phyloP scores from a whole-genome alignment of 2,888 invertebrate genomes.

The Cheilosia vulpina region DNA sequence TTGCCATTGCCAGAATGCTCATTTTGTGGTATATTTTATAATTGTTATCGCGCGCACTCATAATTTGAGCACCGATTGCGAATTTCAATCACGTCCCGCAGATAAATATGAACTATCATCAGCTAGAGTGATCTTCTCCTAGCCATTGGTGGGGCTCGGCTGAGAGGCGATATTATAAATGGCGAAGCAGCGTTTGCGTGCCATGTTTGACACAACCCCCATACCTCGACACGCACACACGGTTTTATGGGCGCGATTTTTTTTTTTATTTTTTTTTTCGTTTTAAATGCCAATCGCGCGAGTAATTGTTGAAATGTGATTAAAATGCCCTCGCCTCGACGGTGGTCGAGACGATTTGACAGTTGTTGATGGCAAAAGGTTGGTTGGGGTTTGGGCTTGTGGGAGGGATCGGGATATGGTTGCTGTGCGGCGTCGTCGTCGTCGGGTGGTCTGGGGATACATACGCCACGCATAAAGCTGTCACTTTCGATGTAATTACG shows the following conservation, averaged over 20 bases:
- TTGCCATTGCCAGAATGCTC: slow-evolving; percentile 39
- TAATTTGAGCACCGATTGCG: slow-evolving; percentile 57
- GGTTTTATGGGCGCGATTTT: slow-evolving; percentile 45
- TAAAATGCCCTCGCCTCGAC: slow-evolving; percentile 67
- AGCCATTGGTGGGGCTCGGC: slow-evolving; percentile 28
- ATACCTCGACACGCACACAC: slow-evolving; percentile 33
- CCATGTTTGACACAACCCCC: slow-evolving; percentile 67
- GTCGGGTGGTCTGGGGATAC: slow-evolving; percentile 57
- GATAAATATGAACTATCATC: slow-evolving; percentile 51
- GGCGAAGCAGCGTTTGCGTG: slow-evolving; percentile 68
- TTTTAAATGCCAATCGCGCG: slow-evolving; percentile 60
- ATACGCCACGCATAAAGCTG: slow-evolving; percentile 66
- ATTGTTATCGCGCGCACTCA: slow-evolving; percentile 72
- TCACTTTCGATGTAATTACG: slow-evolving; percentile 70
- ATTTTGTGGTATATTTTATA: slow-evolving; percentile 51
- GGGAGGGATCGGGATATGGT: slow-evolving; percentile 6
- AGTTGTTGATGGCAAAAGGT: slow-evolving; percentile 73
- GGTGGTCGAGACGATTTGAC: slow-evolving; percentile 71
- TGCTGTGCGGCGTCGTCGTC: slow-evolving; percentile 19
- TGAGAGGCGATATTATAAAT: slow-evolving; percentile 32
- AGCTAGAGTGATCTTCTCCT: slow-evolving; percentile 18
- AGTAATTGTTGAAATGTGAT: slow-evolving; percentile 70
- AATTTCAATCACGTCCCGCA: slow-evolving; percentile 64
- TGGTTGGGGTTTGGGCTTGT: slow-evolving; percentile 48
- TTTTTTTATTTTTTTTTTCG: slow-evolving; percentile 15